Base-by-base conservation (phyloP, 2,888 invertebrate species). In the Blastobasis adustella region DNA sequence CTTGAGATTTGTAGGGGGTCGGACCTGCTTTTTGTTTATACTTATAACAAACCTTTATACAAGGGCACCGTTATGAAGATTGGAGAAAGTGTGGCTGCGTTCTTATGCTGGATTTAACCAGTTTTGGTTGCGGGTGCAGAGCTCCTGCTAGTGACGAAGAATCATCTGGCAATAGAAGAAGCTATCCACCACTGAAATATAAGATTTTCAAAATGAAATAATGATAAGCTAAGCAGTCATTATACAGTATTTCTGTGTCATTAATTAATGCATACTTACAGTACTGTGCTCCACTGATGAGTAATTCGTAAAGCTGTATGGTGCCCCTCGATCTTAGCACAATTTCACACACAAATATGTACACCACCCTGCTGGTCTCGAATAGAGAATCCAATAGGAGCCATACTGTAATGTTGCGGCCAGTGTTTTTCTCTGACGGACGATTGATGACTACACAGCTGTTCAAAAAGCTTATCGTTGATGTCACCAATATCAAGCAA, bases 111-210 rank as follows among this genome's bases (percentile, higher is more conserved):
- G 1, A 23, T 23, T 23, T 23, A 23, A 23, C 23, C 23, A 23
- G 23, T 23, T 23, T 23, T 23, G 23, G 23, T 3, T 23, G 23
- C 23, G 3, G 3, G 23, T 23, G 23, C 23, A 23, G 37, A 49
- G 59, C 63, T 43, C 64, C 58, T 69, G 71, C 69, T 84, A 86
- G 73, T 85, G 86, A 56, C 77, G 66, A 49, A 88, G 79, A 64
- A 88, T 85, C 79, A 87, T 85, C 63, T 88, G 87, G 60, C 86
- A 87, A 69, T 86, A 87, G 53, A 86, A 78, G 63, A 84, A 84
- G 69, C 87, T 86, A 76, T 88, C 87, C 70, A 87, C 51, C 68
- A 88, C 87, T 88, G 85, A 41, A 81, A 85, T 54, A 54, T 46
- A 41, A 54, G 49, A 52, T 49, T 50, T 51, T 48, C 38, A 46